Conservation (phyloP, 2,113 vertebrate genomes). For the Zosterops hypoxanthus region DNA sequence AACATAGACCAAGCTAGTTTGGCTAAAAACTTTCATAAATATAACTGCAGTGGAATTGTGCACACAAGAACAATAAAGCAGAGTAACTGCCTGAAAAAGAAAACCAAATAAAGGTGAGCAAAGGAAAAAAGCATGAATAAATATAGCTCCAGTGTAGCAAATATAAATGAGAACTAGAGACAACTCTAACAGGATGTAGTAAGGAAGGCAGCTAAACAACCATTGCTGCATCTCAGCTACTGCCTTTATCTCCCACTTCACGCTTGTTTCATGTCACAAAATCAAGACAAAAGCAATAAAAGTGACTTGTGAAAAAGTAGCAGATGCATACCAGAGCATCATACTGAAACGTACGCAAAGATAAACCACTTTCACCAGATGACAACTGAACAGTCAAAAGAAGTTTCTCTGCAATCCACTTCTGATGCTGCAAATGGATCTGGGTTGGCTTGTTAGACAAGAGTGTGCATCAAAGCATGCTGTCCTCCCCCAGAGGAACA, state of each 20-base stretch:
- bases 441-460: neutral
- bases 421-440: neutral
- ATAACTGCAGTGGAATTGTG: neutral
- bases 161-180: neutral
- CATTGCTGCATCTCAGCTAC: neutral
- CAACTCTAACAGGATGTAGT: neutral
- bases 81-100: neutral
- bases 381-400: neutral
- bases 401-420: neutral
- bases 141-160: neutral
- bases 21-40: slow-evolving; percentile 35
- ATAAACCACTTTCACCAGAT: neutral
- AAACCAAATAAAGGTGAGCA: neutral
- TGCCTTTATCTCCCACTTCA: neutral
- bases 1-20: slow-evolving; percentile 9
- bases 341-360: accelerated
- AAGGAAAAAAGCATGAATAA: neutral
- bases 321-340: neutral
- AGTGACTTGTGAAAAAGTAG: neutral
- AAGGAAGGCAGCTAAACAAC: neutral
- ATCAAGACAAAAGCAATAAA: neutral
- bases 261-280: neutral
- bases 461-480: neutral
- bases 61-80: slow-evolving; percentile 47
- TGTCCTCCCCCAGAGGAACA: neutral